phyloP scores from a whole-genome alignment of 2,888 invertebrate genomes.

The Drosophila formosana region DNA sequence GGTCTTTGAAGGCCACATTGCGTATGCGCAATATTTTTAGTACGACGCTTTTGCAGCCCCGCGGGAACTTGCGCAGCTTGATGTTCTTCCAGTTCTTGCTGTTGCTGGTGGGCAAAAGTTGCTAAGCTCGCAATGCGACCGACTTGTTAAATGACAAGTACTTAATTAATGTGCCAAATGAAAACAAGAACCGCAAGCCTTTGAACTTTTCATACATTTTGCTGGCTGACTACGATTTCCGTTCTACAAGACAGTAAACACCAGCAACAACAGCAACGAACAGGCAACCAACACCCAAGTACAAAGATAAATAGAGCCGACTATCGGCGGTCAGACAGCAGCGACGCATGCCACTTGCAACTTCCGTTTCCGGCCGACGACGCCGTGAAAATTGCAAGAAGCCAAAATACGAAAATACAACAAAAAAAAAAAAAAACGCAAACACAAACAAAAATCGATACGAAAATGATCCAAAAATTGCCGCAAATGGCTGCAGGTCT shows the following conservation, averaged over 20 bases:
- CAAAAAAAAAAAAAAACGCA: background rate
- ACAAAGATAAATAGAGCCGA: constrained; percentile 17
- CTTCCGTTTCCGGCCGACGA: constrained; percentile 68
- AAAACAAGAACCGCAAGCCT: constrained; percentile 30
- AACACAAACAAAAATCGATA: constrained; percentile 55
- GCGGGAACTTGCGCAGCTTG: constrained; percentile 10
- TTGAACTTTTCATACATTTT: constrained; percentile 35
- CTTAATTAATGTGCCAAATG: constrained; percentile 66
- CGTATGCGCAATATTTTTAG: constrained; percentile 59
- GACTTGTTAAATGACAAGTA: constrained; percentile 53
- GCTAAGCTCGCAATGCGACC: constrained; percentile 29
- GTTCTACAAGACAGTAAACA: constrained; percentile 11
- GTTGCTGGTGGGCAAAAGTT: constrained; percentile 14
- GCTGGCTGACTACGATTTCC: constrained; percentile 33
- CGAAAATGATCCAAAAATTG: constrained; percentile 65
- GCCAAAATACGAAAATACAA: background rate
- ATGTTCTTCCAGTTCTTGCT: background rate
- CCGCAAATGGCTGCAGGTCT: constrained; percentile 47
- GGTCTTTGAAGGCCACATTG: constrained; percentile 47
- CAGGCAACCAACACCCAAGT: background rate
- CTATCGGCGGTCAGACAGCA: constrained; percentile 45
- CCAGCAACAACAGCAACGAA: constrained; percentile 1
- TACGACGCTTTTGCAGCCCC: constrained; percentile 6
- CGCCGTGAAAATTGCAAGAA: constrained; percentile 45
- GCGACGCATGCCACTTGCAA: constrained; percentile 75